phyloP scores from a whole-genome alignment of 2,888 invertebrate species.

The Griposia aprilina region DNA sequence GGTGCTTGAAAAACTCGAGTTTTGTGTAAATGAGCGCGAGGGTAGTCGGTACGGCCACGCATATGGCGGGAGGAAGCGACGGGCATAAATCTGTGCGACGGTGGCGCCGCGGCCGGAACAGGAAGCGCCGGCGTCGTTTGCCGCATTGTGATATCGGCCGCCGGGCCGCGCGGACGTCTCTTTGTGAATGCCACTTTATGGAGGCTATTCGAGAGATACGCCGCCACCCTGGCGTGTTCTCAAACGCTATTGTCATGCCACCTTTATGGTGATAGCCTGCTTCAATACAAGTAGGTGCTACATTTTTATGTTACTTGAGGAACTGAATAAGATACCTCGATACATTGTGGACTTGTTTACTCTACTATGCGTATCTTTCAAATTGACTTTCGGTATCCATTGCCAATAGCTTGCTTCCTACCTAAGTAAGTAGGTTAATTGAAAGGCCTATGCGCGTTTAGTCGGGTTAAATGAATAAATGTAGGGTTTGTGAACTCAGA shows the following conservation, averaged over 20 bases:
- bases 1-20: conserved; percentile 89
- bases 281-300: conserved; percentile 64
- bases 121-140: conserved; percentile 90
- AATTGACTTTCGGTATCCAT: not conserved
- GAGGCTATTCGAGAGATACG: conserved; percentile 84
- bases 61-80: conserved; percentile 89
- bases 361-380: not conserved
- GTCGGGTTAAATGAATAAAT: no score
- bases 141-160: conserved; percentile 90
- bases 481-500: no score
- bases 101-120: conserved; percentile 89
- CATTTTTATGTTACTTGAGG: conserved; percentile 60
- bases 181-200: conserved; percentile 87
- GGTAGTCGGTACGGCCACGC: conserved; percentile 81
- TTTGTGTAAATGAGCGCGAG: conserved; percentile 89
- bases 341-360: conserved; percentile 24
- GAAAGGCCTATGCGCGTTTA: not conserved
- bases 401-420: not conserved
- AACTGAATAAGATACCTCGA: conserved; percentile 44
- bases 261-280: conserved; percentile 81
- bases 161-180: conserved; percentile 87
- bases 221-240: conserved; percentile 79
- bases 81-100: conserved; percentile 89
- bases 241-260: conserved; percentile 84
- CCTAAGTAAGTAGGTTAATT: not conserved